These are phyloP conservation scores for Synergus laeviventris DNA, from an alignment of 2,888 invertebrate species.

Conservation along the genomic window DNA sequence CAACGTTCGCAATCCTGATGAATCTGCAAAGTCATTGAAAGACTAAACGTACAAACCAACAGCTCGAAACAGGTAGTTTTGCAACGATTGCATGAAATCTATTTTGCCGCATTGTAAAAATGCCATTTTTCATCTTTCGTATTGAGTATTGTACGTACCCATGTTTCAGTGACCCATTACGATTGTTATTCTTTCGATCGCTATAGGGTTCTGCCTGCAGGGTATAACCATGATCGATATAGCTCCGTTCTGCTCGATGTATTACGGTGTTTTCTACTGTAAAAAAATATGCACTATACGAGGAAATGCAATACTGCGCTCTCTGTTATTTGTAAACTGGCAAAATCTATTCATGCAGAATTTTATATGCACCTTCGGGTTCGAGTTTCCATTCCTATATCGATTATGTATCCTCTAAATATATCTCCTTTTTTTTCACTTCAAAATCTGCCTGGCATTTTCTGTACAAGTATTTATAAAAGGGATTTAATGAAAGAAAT, in stretches of 20 bases:
- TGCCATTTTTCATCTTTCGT: constrained; percentile 61
- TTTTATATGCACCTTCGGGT: constrained; percentile 6
- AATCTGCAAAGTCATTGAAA: background rate
- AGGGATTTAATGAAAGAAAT: too few relatives aligned
- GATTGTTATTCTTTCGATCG: constrained; percentile 62
- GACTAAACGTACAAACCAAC: background rate
- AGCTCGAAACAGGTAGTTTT: constrained; percentile 3
- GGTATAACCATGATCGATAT: constrained; percentile 45
- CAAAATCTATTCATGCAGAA: constrained; percentile 25
- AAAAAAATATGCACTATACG: background rate
- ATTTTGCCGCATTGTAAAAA: background rate
- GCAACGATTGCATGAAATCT: constrained; percentile 8
- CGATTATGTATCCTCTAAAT: background rate
- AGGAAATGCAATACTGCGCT: constrained; percentile 26
- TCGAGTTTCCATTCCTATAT: constrained; percentile 10
- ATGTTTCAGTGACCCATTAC: constrained; percentile 62
- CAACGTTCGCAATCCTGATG: background rate
- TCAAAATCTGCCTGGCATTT: background rate
- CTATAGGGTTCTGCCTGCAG: constrained; percentile 58
- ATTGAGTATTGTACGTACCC: constrained; percentile 59
- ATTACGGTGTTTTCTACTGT: constrained; percentile 22
- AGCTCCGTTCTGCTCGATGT: constrained; percentile 5
- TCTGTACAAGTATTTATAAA: background rate
- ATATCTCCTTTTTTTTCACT: background rate
- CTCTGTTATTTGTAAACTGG: constrained; percentile 33